Percentiles rank a stretch among this genome's conserved stretches.
These are phyloP conservation scores for Pantherophis guttatus DNA, from an alignment of 2,113 vertebrate genomes.

Conservation along the genomic window DNA sequence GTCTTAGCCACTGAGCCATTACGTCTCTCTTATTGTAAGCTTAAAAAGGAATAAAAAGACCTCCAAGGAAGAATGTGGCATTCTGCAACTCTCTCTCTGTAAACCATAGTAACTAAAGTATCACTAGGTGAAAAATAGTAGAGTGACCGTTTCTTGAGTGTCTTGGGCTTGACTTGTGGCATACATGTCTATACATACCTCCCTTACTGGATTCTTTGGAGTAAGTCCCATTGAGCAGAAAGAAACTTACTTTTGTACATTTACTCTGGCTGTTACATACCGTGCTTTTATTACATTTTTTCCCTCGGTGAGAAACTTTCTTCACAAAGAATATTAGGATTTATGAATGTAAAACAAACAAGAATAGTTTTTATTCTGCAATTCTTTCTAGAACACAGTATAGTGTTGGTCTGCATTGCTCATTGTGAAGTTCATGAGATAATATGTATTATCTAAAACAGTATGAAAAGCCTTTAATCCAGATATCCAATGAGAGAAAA, in stretches of 20 bases:
- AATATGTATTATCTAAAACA: background rate
- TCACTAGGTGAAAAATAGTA: background rate
- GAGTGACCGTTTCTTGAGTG: background rate
- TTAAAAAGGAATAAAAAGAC: background rate
- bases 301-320: background rate
- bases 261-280: background rate
- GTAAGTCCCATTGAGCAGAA: background rate
- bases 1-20: no score
- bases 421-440: background rate
- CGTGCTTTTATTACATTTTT: background rate
- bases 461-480: background rate
- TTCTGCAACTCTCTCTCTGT: background rate
- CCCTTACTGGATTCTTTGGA: background rate
- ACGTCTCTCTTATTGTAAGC: background rate
- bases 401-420: background rate
- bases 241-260: background rate
- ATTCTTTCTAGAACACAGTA: background rate
- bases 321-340: background rate
- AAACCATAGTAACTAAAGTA: background rate
- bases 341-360: background rate
- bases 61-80: background rate
- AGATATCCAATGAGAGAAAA: background rate
- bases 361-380: background rate
- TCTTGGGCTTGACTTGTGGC: background rate
- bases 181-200: background rate